Evolutionary conservation across 2,888 invertebrate species (phyloP).

Genomic region (Trissonchulus latispiculum): DNA sequence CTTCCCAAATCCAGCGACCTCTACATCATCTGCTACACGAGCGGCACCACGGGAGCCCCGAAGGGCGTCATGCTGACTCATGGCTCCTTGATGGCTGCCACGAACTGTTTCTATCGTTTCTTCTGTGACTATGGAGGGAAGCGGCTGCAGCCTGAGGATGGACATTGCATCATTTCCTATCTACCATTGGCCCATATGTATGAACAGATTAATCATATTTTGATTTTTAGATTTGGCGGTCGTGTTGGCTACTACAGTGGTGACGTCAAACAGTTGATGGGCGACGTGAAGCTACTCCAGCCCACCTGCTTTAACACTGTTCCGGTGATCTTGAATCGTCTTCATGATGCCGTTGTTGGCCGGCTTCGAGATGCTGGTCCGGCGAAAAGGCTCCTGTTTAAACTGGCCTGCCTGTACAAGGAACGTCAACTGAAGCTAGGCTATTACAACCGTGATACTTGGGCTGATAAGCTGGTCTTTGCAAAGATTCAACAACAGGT

Average conservation of each 20-base stretch:
- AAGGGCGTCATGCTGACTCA: conserved; percentile 96
- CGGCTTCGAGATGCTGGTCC: conserved; percentile 1
- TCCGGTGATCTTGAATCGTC: conserved; percentile 79
- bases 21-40: conserved; percentile 45
- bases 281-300: conserved; percentile 73
- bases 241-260: conserved; percentile 90
- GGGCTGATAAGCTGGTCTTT: conserved; percentile 44
- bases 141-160: conserved; percentile 3
- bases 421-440: conserved; percentile 32
- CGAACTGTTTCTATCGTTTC: conserved; percentile 21
- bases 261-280: conserved; percentile 65
- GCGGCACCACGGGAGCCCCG: conserved; percentile 74
- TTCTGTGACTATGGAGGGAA: background rate
- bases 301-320: conserved; percentile 93
- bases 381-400: conserved; percentile 7
- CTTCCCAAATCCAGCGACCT: conserved; percentile 44
- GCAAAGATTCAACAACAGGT: conserved; percentile 57
- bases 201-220: conserved; percentile 56
- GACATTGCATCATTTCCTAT: conserved; percentile 63
- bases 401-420: conserved; percentile 26
- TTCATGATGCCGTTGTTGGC: conserved; percentile 65
- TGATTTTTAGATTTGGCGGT: conserved; percentile 55
- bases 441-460: conserved; percentile 42
- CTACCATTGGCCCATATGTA: conserved; percentile 94
- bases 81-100: conserved; percentile 69